Evolutionary conservation across 2,888 invertebrate species (phyloP).

Genomic region (Fissipunctia ypsillon): DNA sequence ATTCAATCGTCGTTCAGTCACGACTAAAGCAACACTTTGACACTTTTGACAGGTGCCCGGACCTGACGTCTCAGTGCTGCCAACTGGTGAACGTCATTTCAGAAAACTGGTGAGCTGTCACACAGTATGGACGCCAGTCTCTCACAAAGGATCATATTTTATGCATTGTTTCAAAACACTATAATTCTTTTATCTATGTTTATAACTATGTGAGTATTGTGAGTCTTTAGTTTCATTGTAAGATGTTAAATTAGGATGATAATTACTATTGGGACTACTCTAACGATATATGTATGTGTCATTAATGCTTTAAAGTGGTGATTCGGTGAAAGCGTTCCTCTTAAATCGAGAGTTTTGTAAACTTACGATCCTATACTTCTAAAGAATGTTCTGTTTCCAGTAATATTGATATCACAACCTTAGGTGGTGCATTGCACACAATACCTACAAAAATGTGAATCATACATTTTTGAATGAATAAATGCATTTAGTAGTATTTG

Average conservation of each 20-base stretch:
- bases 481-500: neutral
- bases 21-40: too few species aligned
- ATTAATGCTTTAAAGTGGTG: neutral
- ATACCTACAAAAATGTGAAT: slow-evolving; percentile 18
- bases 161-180: too few species aligned
- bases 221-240: slow-evolving; percentile 1
- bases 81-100: too few species aligned
- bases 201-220: too few species aligned
- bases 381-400: slow-evolving; percentile 42
- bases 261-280: neutral
- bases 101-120: too few species aligned
- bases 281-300: neutral
- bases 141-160: too few species aligned
- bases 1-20: too few species aligned
- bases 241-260: neutral
- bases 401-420: slow-evolving; percentile 8
- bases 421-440: neutral
- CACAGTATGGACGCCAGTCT: too few species aligned
- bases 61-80: too few species aligned
- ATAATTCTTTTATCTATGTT: too few species aligned
- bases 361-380: neutral
- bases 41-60: too few species aligned
- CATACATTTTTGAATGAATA: neutral
- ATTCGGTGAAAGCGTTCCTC: neutral
- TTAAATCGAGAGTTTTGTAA: slow-evolving; percentile 7